Evolutionary conservation across 2,113 vertebrate genomes (phyloP), one percentile per base, ranked within the genome.

Genomic region (Ciconia stormi): DNA sequence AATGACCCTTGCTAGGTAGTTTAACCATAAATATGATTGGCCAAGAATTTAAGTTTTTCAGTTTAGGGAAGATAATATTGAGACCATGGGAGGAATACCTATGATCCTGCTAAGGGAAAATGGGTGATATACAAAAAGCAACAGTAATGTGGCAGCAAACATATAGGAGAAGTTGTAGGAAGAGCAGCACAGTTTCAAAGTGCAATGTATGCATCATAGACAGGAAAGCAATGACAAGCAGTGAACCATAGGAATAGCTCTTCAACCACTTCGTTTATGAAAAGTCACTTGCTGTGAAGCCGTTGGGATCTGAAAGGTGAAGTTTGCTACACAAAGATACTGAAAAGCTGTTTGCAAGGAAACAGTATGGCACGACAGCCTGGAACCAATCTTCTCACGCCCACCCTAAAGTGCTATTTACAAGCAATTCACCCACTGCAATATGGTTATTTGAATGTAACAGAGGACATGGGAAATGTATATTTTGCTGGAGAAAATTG

Each of bases 341-440:
- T 21, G 36, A 94, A 95, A 96, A 87, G 87, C 87, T 97, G 94
- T 94, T 96, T 97, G 90, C 83, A 96, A 93, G 86, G 80, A 97
- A 96, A 93, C 95, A 96, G 79, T 84, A 93, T 82, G 95, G 82
- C 82, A 91, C 23, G 36, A 86, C 96, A 93, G 93, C 85, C 93
- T 97, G 96, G 90, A 94, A 93, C 91, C 83, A 90, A 77, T 91
- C 86, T 95, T 95, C 78, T 95, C 90, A 96, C 86, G 2, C 97
- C 96, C 71, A 97, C 96, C 47, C 81, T 49, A 3, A 96, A 93
- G 38, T 92, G 96, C 97, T 97, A 95, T 97, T 98, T 98, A 95
- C 97, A 97, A 97, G 96, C 96, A 98, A 97, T 91, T 97, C 97
- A 88, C 97, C 97, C 97, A 96, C 97, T 83, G 82, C 96, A 98